Base-by-base conservation (phyloP, 2,888 invertebrate genomes). In the Dugesia japonica region DNA sequence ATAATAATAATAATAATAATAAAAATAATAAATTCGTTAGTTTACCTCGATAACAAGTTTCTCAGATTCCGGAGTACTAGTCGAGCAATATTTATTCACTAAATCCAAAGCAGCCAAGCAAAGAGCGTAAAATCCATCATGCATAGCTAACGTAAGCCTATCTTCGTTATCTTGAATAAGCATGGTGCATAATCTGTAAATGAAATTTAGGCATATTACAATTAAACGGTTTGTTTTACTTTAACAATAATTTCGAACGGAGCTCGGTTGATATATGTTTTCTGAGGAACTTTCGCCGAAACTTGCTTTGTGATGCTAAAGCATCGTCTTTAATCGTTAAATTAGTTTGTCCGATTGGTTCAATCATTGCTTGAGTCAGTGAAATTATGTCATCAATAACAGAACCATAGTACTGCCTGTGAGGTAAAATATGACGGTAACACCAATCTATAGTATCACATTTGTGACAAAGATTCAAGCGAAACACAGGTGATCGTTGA, bases 401-500 rank as follows among this genome's bases (percentile, higher is more conserved):
- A 20, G 56, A 56, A 9, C 56, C 56, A n/a, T 56, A 56, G 17
- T 56, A 56, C 17, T 56, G 56, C 17, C 56, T 4, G 17, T 56
- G 56, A n/a, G 56, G 56, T 20, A 56, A 23, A 13, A 56, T 56
- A n/a, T 56, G 56, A 23, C 56, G 56, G 17, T 56, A 56, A n/a
- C 56, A 56, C 56, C 56, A 56, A 56, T 56, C 56, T 4, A 56
- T 56, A 4, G 56, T 56, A n/a, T 56, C 56, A 56, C 56, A 56
- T n/a, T 56, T 56, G n/a, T 90, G 89, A 0, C 92, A 91, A 77
- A 94, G 87, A 82, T 91, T 89, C 76, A 92, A 88, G 1, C 92
- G 91, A 84, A 94, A 92, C 27, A 89, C 86, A 72, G 90, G 88
- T 1, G 93, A 93, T 80, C 91, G 90, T 80, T 92, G 90, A 83